Percentiles rank a stretch among this genome's conserved stretches.
Evolutionary conservation across 53 echinoderm and acorn worm genomes (phyloP).

Genomic region (Holothuria scabra): DNA sequence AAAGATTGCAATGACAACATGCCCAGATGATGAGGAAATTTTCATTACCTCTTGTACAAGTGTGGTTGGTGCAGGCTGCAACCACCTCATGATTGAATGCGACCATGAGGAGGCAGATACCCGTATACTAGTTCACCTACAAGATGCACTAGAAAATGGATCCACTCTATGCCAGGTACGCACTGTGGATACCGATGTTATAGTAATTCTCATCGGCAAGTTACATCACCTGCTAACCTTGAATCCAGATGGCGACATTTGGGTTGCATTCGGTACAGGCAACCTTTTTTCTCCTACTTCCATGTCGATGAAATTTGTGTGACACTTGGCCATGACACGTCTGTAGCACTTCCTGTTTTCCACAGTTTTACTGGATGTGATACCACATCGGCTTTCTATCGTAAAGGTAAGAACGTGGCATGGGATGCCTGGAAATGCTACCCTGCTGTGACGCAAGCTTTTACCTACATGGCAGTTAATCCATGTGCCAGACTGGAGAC

Average conservation of each 20-base stretch:
- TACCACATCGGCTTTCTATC: constrained; percentile 52
- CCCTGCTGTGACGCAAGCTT: constrained; percentile 59
- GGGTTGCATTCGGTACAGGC: constrained; percentile 67
- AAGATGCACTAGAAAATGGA: constrained; percentile 50
- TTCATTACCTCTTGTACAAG: constrained; percentile 29
- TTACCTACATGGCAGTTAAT: constrained; percentile 42
- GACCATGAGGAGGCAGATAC: constrained; percentile 70
- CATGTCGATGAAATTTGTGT: constrained; percentile 49
- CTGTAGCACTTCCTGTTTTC: constrained; percentile 47
- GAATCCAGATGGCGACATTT: constrained; percentile 49
- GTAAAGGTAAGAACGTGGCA: constrained; percentile 49
- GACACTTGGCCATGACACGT: constrained; percentile 55
- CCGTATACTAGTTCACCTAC: constrained; percentile 55
- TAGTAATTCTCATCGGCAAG: constrained; percentile 60
- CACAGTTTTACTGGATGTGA: constrained; percentile 69
- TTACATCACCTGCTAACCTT: constrained; percentile 18
- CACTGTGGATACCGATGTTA: constrained; percentile 72
- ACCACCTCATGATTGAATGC: constrained; percentile 51
- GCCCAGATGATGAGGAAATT: constrained; percentile 27
- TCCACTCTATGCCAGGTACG: constrained; percentile 40
- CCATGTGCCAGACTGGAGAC: constrained; percentile 2
- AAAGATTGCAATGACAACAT: constrained; percentile 35
- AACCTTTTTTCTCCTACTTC: constrained; percentile 48
- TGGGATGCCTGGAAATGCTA: constrained; percentile 63
- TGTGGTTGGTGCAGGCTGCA: constrained; percentile 2